These are phyloP conservation scores for Amia ocellicauda DNA, from an alignment of 2,113 vertebrate genomes.

Conservation along the genomic window DNA sequence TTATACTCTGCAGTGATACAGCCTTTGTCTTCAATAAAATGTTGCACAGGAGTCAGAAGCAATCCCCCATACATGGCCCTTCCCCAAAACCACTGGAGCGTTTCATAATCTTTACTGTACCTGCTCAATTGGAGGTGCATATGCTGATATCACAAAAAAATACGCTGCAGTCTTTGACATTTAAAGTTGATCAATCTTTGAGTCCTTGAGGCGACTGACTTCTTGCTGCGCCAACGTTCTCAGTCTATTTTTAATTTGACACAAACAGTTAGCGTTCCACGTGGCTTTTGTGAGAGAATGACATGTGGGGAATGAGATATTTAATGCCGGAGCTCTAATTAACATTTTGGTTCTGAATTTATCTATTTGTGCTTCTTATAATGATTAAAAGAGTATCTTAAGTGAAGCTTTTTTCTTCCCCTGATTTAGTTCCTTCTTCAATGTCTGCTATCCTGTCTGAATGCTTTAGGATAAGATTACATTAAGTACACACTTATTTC, in stretches of 20 bases:
- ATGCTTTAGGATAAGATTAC: background rate
- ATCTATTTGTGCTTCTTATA: background rate
- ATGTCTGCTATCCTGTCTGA: background rate
- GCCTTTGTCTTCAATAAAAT: too few relatives aligned
- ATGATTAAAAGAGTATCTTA: background rate
- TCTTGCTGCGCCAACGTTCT: background rate
- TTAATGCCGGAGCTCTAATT: background rate
- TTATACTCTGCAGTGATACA: too few relatives aligned
- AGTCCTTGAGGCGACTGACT: background rate
- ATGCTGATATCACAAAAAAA: background rate
- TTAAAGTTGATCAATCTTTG: constrained; percentile 2
- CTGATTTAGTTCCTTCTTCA: background rate
- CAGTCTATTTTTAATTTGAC: background rate
- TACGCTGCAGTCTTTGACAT: background rate
- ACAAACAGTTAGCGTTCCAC: background rate
- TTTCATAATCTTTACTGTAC: background rate
- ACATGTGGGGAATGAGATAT: background rate
- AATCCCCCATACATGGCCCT: background rate
- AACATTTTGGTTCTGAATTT: background rate
- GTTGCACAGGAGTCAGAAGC: too few relatives aligned
- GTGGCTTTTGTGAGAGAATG: background rate
- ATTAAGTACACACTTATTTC: background rate
- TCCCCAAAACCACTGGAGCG: background rate
- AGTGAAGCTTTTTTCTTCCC: too few relatives aligned
- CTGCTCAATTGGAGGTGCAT: background rate